Base-by-base conservation (phyloP, 2,797 vertebrate genomes). In the Sciurus vulgaris region DNA sequence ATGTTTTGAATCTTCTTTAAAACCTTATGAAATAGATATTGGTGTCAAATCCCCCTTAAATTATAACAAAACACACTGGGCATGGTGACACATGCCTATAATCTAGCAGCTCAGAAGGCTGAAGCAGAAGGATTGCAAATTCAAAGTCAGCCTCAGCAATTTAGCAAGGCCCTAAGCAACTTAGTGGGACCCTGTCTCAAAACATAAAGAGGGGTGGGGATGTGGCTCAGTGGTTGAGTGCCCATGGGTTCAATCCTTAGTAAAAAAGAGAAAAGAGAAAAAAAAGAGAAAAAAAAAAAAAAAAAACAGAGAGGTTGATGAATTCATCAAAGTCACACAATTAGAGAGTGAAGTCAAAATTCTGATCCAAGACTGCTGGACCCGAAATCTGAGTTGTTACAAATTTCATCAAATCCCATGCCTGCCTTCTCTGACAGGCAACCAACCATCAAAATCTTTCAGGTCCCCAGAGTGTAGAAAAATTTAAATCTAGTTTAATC, bases 401-500 rank as follows among this genome's bases (percentile, higher is more conserved):
- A 74, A 76, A 38, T 22, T 28, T 91, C 24, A 78, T 9, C 56
- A 90, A 78, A 22, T 28, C 24, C 8, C n/a, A 8, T 17, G 77
- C 30, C 85, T 79, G 35, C 17, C 18, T 73, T 24, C 41, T 13
- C n/a, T 74, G 28, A 7, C 11, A 17, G 59, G 95, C 22, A 90
- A 30, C 7, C 24, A 70, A 76, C 12, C 56, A 49, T 63, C 44
- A 74, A 56, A 38, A 10, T 86, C n/a, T 85, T 89, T 82, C 1
- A 1, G 17, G 70, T 86, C 41, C 92, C 72, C 44, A 26, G 17
- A 69, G 51, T 22, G 3, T 13, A 70, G 6, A 4, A 83, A 96
- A 94, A n/a, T 76, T 91, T 74, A 89, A 76, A 79, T 59, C 22
- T 70, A 33, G 28, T 76, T 91, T 78, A 89, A 79, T 54, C 28